Conservation (phyloP, 1,140 invertebrate species). For the Tribolium madens region DNA sequence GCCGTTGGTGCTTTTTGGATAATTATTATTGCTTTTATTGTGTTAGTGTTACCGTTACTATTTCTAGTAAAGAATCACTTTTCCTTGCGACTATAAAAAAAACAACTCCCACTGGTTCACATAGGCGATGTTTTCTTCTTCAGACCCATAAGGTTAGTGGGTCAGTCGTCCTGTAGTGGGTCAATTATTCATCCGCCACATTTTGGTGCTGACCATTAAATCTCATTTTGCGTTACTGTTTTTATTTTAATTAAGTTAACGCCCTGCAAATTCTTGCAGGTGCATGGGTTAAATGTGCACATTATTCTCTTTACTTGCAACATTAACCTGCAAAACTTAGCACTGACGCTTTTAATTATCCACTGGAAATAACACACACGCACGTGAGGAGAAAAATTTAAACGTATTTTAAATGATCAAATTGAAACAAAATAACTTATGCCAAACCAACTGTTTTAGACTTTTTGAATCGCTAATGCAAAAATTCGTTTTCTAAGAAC, state of each 20-base stretch:
- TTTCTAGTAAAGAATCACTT: slow-evolving; percentile 16
- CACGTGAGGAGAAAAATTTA: background rate
- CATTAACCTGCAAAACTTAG: background rate
- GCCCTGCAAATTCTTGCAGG: slow-evolving; percentile 4
- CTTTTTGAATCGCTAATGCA: too few species aligned
- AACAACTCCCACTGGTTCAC: slow-evolving; percentile 7
- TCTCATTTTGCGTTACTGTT: background rate
- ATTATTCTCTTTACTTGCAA: background rate
- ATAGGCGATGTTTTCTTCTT: background rate
- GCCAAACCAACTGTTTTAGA: too few species aligned
- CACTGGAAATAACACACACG: background rate
- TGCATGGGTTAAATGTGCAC: background rate
- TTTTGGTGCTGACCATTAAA: slow-evolving; percentile 19
- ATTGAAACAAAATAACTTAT: too few species aligned
- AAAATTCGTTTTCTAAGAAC: too few species aligned
- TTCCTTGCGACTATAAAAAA: slow-evolving; percentile 11
- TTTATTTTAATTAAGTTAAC: slow-evolving; percentile 12
- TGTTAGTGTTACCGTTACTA: background rate
- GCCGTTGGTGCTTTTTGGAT: background rate
- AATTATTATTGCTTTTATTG: background rate
- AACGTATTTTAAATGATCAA: background rate
- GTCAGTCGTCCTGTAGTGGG: slow-evolving; percentile 21
- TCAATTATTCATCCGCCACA: slow-evolving; percentile 24
- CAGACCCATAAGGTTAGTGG: slow-evolving; percentile 15
- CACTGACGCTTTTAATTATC: background rate